Percentiles rank a stretch among this genome's conserved stretches.
phyloP scores from a whole-genome alignment of 1,140 invertebrate genomes.

The Drosophila azteca region DNA sequence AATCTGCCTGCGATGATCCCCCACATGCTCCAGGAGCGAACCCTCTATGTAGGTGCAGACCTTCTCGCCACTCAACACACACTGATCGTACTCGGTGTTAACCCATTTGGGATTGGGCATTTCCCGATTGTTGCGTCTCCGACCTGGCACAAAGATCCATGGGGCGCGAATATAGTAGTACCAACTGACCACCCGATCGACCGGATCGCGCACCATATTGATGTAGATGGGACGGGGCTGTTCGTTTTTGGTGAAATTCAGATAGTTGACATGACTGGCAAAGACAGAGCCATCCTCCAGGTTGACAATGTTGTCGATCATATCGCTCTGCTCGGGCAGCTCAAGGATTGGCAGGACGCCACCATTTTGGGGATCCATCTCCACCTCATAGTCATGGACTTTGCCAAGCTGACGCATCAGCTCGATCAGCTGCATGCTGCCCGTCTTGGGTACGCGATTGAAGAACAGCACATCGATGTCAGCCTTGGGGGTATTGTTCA shows the following conservation, averaged over 20 bases:
- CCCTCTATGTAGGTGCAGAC: conserved; percentile 92
- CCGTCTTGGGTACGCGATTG: conserved; percentile 94
- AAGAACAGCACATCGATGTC: conserved; percentile 91
- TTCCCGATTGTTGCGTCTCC: conserved; percentile 87
- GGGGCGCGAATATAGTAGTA: conserved; percentile 92
- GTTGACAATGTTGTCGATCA: conserved; percentile 67
- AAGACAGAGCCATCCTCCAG: conserved; percentile 72
- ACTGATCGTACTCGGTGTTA: conserved; percentile 91
- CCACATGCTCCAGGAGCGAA: conserved; percentile 91
- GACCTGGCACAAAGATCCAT: conserved; percentile 85
- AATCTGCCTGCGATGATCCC: conserved; percentile 89
- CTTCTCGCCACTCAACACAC: conserved; percentile 91
- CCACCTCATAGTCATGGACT: conserved; percentile 87
- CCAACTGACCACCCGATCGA: conserved; percentile 95
- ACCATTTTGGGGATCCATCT: conserved; percentile 71
- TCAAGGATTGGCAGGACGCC: conserved; percentile 61
- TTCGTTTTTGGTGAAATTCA: conserved; percentile 88
- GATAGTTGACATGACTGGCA: conserved; percentile 83
- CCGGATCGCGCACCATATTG: conserved; percentile 94
- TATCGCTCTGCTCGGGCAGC: conserved; percentile 53
- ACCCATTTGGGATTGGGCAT: conserved; percentile 93
- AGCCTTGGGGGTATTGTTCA: conserved; percentile 92
- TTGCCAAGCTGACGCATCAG: conserved; percentile 89
- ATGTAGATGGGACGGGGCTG: conserved; percentile 93
- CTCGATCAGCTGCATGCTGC: conserved; percentile 94